Conservation (phyloP, 2,888 invertebrate genomes). For the Pyrocoelia pectoralis region DNA sequence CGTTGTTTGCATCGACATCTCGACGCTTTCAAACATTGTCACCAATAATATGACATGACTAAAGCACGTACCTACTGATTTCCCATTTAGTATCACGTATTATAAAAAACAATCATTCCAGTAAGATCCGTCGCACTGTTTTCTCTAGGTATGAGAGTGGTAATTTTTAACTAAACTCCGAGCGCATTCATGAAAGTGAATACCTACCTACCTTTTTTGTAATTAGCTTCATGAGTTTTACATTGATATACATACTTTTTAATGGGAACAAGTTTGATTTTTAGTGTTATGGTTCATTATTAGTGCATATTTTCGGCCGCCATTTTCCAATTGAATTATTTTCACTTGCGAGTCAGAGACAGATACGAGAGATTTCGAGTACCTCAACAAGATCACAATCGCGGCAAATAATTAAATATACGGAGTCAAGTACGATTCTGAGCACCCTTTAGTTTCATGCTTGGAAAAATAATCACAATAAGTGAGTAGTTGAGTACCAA, state of each 20-base stretch:
- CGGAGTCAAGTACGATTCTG: slow-evolving; percentile 6
- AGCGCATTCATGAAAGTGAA: not conserved
- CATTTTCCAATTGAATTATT: not conserved
- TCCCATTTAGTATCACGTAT: too few relatives aligned
- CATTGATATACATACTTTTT: not conserved
- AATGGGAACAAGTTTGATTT: not conserved
- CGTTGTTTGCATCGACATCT: slow-evolving; percentile 10
- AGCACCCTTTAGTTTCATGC: slow-evolving; percentile 12
- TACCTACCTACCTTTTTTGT: not conserved
- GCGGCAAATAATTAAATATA: slow-evolving; percentile 15
- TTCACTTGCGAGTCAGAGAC: not conserved
- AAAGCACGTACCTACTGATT: not conserved
- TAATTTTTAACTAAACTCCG: not conserved
- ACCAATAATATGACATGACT: slow-evolving; percentile 6
- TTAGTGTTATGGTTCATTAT: not conserved
- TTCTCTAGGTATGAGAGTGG: too few relatives aligned
- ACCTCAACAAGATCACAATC: slow-evolving; percentile 10
- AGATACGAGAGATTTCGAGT: slow-evolving; percentile 1
- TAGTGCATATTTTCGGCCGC: not conserved
- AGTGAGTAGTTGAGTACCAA: too few relatives aligned
- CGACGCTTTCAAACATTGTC: slow-evolving; percentile 10
- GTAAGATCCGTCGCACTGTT: too few relatives aligned
- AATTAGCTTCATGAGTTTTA: not conserved
- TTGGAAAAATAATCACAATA: slow-evolving; percentile 19
- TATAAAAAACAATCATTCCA: too few relatives aligned